These are phyloP conservation scores for Lacanobia oleracea DNA, from an alignment of 2,888 invertebrate species.

Conservation along the genomic window DNA sequence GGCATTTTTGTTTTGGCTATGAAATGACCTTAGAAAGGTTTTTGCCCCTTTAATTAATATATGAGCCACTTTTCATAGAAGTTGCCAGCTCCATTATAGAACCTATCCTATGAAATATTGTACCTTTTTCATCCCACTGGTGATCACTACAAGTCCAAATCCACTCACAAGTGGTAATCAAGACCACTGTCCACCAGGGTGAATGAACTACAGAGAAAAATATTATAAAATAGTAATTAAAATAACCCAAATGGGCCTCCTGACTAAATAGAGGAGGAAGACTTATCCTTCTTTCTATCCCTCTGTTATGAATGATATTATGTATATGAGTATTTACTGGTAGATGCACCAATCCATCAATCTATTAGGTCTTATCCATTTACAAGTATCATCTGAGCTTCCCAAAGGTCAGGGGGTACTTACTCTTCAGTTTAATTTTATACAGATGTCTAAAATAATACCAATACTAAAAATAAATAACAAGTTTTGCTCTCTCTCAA, in stretches of 20 bases:
- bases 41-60: constrained; percentile 14
- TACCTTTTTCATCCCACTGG: background rate
- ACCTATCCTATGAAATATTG: background rate
- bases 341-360: background rate
- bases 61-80: background rate
- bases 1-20: constrained; percentile 4
- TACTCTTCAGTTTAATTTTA: constrained; percentile 8
- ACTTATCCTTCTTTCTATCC: background rate
- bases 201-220: background rate
- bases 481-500: background rate
- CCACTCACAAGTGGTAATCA: background rate
- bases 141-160: background rate
- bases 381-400: too few species aligned
- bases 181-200: background rate
- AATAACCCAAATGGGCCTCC: too few species aligned
- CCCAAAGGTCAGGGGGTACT: constrained; percentile 9
- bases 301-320: background rate
- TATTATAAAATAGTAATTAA: too few species aligned
- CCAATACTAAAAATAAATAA: background rate
- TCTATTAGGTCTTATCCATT: too few species aligned
- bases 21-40: constrained; percentile 38
- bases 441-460: background rate
- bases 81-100: constrained; percentile 24
- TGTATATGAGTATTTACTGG: background rate
- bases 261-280: background rate